Conservation (phyloP, 2,113 vertebrate genomes). For the Helogale parvula region DNA sequence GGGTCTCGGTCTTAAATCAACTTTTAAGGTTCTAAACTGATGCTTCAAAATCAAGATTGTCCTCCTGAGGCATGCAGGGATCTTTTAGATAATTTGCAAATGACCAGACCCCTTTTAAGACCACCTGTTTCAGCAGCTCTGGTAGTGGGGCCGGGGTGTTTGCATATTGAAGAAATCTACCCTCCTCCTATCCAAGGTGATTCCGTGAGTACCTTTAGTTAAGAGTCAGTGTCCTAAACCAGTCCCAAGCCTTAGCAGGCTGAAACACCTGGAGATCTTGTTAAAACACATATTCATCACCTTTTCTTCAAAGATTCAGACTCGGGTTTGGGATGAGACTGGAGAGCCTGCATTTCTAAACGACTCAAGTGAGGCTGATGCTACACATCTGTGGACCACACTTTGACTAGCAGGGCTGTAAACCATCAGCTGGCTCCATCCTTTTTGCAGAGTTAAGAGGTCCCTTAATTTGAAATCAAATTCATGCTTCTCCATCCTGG, state of each 20-base stretch:
- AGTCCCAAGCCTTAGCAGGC: not conserved
- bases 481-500: not conserved
- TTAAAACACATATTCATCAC: not conserved
- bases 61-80: not conserved
- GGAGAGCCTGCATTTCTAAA: not conserved
- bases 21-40: not conserved
- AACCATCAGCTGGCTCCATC: not conserved
- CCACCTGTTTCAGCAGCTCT: not conserved
- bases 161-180: not conserved
- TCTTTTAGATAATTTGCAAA: not conserved
- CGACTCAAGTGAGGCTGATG: not conserved
- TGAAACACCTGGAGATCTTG: not conserved
- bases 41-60: not conserved
- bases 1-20: not conserved
- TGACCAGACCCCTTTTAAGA: not conserved
- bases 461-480: slow-evolving; percentile 1
- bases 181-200: not conserved
- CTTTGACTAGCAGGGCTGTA: not conserved
- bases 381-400: not conserved
- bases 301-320: not conserved
- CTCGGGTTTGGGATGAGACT: not conserved
- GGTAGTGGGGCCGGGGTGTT: not conserved
- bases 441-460: not conserved
- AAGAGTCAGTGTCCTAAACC: not conserved
- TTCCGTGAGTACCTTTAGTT: not conserved